Percentiles rank a stretch among this genome's conserved stretches.
These are phyloP conservation scores for Toxotes lorentzi DNA, from an alignment of 2,797 vertebrate genomes.

Conservation along the genomic window DNA sequence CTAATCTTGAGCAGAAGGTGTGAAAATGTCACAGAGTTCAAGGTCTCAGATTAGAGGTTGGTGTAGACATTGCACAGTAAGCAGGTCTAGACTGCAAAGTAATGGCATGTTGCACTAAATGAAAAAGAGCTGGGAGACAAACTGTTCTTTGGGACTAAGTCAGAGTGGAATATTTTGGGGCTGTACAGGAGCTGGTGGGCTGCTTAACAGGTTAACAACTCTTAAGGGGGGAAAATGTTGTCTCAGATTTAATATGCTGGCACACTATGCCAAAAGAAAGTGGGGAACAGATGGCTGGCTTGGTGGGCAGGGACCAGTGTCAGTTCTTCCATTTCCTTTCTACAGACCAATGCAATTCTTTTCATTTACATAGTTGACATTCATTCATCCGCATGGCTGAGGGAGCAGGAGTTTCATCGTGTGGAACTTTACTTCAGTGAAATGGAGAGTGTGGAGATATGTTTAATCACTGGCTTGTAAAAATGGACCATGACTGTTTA, in stretches of 20 bases:
- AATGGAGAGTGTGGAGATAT: slow-evolving; percentile 17
- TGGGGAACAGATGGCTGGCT: slow-evolving; percentile 64
- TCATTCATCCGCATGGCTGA: slow-evolving; percentile 31
- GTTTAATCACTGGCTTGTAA: slow-evolving; percentile 22
- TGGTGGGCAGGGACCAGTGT: slow-evolving; percentile 32
- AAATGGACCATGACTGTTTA: not conserved
- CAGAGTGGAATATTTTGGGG: not conserved
- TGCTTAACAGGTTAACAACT: slow-evolving; percentile 52
- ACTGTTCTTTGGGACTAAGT: not conserved
- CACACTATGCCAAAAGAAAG: slow-evolving; percentile 32
- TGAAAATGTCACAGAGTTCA: slow-evolving; percentile 22
- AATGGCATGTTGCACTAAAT: slow-evolving; percentile 17
- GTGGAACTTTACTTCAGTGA: slow-evolving; percentile 19
- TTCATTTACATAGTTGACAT: slow-evolving; percentile 53
- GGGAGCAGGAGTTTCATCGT: slow-evolving; percentile 15
- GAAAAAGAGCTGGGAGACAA: slow-evolving; percentile 4
- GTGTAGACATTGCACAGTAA: not conserved
- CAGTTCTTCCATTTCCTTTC: slow-evolving; percentile 45
- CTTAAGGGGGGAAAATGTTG: slow-evolving; percentile 17
- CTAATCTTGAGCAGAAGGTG: slow-evolving; percentile 3
- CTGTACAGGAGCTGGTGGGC: slow-evolving; percentile 13
- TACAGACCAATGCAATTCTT: slow-evolving; percentile 42
- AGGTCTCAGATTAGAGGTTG: slow-evolving; percentile 22
- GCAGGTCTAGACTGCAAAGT: not conserved
- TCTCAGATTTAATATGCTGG: slow-evolving; percentile 39